Conservation (phyloP, 2,797 vertebrate genomes). For the Jordanella pulchra region DNA sequence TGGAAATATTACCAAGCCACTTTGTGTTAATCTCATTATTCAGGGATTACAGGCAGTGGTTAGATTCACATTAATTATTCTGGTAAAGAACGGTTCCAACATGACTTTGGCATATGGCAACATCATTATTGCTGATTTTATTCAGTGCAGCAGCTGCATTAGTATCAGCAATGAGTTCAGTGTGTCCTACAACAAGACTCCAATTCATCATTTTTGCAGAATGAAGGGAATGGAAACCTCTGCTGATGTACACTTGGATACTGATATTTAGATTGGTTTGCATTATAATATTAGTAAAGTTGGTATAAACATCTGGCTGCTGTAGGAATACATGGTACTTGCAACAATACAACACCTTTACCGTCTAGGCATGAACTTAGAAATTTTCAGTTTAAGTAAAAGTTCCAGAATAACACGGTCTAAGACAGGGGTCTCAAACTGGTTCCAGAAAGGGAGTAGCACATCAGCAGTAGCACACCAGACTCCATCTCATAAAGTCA, state of each 20-base stretch:
- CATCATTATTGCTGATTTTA: too few relatives aligned
- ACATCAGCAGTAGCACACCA: too few relatives aligned
- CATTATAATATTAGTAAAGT: conserved; percentile 29
- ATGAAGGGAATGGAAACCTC: conserved; percentile 51
- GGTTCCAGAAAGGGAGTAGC: too few relatives aligned
- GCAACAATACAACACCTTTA: too few relatives aligned
- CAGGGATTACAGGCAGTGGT: not conserved
- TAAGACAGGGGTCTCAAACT: too few relatives aligned
- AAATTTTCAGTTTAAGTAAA: too few relatives aligned
- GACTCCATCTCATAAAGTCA: too few relatives aligned
- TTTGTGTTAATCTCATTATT: not conserved
- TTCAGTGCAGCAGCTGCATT: conserved; percentile 18
- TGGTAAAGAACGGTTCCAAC: not conserved
- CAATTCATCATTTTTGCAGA: conserved; percentile 33
- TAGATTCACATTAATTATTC: not conserved
- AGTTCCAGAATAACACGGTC: too few relatives aligned
- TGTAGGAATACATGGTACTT: not conserved
- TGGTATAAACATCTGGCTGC: not conserved
- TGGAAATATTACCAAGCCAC: conserved; percentile 13
- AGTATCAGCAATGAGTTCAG: conserved; percentile 43
- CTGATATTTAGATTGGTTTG: too few relatives aligned
- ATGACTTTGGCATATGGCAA: too few relatives aligned
- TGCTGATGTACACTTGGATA: too few relatives aligned
- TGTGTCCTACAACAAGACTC: conserved; percentile 37
- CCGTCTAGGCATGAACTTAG: too few relatives aligned